Percentiles rank a stretch among this genome's conserved stretches.
Evolutionary conservation across 1,140 invertebrate species (phyloP).

Genomic region (Bombus haemorrhoidalis): DNA sequence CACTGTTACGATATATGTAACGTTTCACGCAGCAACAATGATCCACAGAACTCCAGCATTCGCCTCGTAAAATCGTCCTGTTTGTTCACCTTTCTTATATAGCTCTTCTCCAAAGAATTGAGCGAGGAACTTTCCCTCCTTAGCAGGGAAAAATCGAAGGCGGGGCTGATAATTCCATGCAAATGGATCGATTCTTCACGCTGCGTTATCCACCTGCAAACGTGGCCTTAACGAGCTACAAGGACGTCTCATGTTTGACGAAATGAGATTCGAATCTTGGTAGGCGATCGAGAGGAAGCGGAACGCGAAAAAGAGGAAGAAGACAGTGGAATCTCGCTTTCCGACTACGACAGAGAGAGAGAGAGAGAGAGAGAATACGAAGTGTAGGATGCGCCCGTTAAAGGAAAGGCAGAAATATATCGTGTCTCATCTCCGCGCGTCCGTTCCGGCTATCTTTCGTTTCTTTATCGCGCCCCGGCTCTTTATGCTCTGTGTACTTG

Average conservation of each 20-base stretch:
- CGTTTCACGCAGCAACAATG: too few species aligned
- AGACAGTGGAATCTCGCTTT: slow-evolving; percentile 51
- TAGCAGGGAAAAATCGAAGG: too few species aligned
- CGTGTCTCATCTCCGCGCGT: slow-evolving; percentile 67
- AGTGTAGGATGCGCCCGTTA: slow-evolving; percentile 61
- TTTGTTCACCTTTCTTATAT: background rate
- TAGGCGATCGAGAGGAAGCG: slow-evolving; percentile 38
- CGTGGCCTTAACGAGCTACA: slow-evolving; percentile 49
- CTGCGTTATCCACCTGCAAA: slow-evolving; percentile 8
- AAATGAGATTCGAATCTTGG: slow-evolving; percentile 66
- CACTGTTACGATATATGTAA: too few species aligned
- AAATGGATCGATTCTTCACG: slow-evolving; percentile 36
- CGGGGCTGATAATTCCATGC: background rate
- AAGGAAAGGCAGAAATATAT: slow-evolving; percentile 68
- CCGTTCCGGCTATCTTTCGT: slow-evolving; percentile 52
- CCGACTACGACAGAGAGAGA: too few species aligned
- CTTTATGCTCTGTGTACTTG: background rate
- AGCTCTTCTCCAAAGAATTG: background rate
- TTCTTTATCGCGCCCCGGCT: slow-evolving; percentile 33
- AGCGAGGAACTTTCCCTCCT: background rate
- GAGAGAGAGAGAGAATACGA: slow-evolving; percentile 58
- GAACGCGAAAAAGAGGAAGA: slow-evolving; percentile 6
- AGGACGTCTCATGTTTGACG: slow-evolving; percentile 43
- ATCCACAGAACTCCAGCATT: too few species aligned
- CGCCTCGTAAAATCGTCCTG: background rate